Evolutionary conservation across 2,113 vertebrate genomes (phyloP).

Genomic region (Empidonax alnorum): DNA sequence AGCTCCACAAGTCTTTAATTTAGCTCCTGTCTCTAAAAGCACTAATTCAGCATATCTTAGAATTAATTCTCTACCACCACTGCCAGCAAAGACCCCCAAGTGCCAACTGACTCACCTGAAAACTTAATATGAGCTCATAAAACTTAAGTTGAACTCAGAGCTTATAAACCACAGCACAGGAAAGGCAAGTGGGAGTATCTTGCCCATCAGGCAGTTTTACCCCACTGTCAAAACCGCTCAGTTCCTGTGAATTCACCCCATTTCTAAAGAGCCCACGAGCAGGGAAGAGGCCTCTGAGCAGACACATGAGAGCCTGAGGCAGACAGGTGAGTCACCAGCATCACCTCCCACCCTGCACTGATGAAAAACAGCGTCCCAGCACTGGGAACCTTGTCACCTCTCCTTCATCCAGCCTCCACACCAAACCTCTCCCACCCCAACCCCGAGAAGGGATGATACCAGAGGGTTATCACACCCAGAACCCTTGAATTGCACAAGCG

Average conservation of each 20-base stretch:
- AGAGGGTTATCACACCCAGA: not conserved
- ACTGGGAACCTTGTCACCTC: not conserved
- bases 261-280: rapidly evolving
- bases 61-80: not conserved
- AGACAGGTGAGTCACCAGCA: not conserved
- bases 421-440: not conserved
- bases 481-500: not conserved
- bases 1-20: not conserved
- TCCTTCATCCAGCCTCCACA: not conserved
- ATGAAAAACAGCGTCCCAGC: not conserved
- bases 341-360: not conserved
- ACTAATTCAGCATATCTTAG: not conserved
- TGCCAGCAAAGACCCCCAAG: not conserved
- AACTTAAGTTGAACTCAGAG: rapidly evolving
- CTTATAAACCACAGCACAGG: not conserved
- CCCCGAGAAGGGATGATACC: not conserved
- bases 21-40: not conserved
- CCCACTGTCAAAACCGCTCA: not conserved
- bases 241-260: not conserved
- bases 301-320: rapidly evolving
- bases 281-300: no score
- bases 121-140: not conserved
- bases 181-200: not conserved
- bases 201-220: not conserved
- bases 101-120: not conserved